A percentile compares a stretch with the other conserved stretches of the same genome.
These are phyloP conservation scores for Eulimnadia texana DNA, from an alignment of 1,140 invertebrate species.

Conservation along the genomic window DNA sequence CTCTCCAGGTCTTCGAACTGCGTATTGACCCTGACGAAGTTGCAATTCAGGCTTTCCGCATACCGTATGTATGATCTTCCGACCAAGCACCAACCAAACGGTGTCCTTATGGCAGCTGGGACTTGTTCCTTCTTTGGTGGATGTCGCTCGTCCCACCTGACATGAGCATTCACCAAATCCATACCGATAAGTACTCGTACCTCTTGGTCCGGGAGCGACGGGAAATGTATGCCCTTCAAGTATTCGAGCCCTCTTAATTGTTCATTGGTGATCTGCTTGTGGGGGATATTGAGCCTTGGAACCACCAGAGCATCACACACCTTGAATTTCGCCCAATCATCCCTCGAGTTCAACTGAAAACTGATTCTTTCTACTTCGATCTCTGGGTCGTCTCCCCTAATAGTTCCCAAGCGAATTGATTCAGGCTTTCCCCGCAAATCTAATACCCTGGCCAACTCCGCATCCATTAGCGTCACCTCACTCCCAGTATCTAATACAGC, in stretches of 20 bases:
- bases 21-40: background rate
- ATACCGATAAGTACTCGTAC: background rate
- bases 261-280: background rate
- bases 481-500: conserved; percentile 12
- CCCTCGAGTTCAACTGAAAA: background rate
- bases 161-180: background rate
- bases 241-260: background rate
- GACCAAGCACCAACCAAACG: conserved; percentile 3
- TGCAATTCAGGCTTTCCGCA: background rate
- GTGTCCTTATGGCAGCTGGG: background rate
- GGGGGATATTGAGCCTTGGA: background rate
- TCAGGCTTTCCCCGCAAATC: background rate
- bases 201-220: background rate
- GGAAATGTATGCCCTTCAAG: background rate
- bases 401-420: background rate
- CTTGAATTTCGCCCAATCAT: background rate
- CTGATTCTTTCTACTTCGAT: background rate
- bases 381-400: conserved; percentile 1
- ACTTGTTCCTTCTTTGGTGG: background rate
- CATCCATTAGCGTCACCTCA: conserved; percentile 3
- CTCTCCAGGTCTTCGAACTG: conserved; percentile 2
- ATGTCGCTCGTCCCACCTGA: background rate
- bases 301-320: background rate
- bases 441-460: background rate
- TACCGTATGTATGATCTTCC: background rate